phyloP scores from a whole-genome alignment of 2,113 vertebrate species.

The Climacteris rufus region DNA sequence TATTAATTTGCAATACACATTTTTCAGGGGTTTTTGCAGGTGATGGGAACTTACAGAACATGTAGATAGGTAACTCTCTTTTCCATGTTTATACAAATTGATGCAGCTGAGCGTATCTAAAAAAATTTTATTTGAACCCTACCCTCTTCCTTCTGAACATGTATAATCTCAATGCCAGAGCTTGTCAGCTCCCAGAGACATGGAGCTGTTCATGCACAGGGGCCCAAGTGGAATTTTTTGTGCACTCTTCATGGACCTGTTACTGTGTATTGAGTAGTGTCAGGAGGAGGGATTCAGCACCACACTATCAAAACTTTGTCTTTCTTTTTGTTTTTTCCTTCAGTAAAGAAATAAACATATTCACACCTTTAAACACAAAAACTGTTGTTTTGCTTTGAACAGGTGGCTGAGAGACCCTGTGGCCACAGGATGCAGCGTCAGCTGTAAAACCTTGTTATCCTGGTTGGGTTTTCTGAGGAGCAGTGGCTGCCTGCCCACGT shows the following conservation, averaged over 20 bases:
- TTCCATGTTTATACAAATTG: background rate
- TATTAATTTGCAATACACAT: background rate
- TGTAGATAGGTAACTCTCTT: background rate
- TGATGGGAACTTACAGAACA: background rate
- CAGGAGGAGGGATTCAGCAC: background rate
- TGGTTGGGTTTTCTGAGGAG: background rate
- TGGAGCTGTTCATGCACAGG: background rate
- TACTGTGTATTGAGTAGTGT: background rate
- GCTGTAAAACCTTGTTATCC: background rate
- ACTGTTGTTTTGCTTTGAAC: background rate
- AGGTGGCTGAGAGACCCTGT: background rate
- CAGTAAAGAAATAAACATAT: background rate
- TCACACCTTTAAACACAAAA: background rate
- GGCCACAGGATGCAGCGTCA: background rate
- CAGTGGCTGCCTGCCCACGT: background rate
- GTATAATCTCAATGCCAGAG: background rate
- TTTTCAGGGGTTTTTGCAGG: background rate
- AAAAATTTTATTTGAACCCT: background rate
- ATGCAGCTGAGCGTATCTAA: no score
- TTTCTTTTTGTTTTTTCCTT: background rate
- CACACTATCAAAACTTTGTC: background rate
- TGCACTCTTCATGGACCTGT: background rate
- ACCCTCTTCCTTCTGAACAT: background rate
- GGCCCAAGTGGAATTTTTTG: background rate
- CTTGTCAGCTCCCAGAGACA: background rate